Percentiles rank a stretch among this genome's conserved stretches.
Evolutionary conservation across 2,888 invertebrate species (phyloP).

Genomic region (Phlogophora meticulosa): DNA sequence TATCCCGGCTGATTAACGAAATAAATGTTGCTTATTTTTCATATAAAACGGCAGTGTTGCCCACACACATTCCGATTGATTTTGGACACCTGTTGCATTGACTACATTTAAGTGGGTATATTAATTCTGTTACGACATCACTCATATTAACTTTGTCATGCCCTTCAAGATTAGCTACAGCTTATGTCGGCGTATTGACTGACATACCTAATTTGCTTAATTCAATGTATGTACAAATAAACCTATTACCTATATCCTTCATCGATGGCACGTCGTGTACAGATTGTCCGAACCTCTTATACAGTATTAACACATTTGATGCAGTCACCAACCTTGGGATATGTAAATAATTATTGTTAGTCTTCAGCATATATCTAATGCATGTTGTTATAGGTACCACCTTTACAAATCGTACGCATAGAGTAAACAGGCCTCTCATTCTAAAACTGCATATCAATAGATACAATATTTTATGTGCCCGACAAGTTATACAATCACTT

Average conservation of each 20-base stretch:
- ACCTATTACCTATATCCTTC: constrained; percentile 7
- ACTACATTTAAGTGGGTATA: constrained; percentile 47
- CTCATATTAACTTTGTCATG: constrained; percentile 40
- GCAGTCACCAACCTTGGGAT: constrained; percentile 45
- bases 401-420: constrained; percentile 38
- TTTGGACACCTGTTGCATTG: constrained; percentile 70
- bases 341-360: constrained; percentile 42
- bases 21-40: constrained; percentile 30
- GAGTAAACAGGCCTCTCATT: constrained; percentile 36
- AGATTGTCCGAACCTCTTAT: constrained; percentile 6
- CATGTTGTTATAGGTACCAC: constrained; percentile 16
- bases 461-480: constrained; percentile 48
- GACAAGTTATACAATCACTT: constrained; percentile 51
- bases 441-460: constrained; percentile 46
- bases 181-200: neutral
- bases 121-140: constrained; percentile 55
- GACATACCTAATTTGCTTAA: constrained; percentile 1
- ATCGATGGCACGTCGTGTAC: constrained; percentile 22
- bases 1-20: constrained; percentile 19
- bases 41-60: constrained; percentile 56
- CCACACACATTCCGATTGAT: constrained; percentile 61
- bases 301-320: constrained; percentile 26
- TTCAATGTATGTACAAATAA: constrained; percentile 8
- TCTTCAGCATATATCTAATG: constrained; percentile 24
- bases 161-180: constrained; percentile 26